Evolutionary conservation across 30 jellyfish, hydroid and myxozoan species (phyloP).

Genomic region (Aurelia sp.): DNA sequence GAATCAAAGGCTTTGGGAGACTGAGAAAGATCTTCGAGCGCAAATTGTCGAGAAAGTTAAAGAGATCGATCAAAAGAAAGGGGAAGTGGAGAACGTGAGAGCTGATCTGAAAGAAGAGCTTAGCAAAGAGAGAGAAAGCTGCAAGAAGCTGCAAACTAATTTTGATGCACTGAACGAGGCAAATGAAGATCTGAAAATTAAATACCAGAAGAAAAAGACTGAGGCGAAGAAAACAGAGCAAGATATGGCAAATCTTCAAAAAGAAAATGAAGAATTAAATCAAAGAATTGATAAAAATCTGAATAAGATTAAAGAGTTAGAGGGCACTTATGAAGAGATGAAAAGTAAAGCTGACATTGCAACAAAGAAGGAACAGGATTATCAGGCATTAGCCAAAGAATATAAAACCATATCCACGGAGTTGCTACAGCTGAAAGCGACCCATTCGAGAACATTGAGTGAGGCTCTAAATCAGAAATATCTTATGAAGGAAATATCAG

Average conservation of each 20-base stretch:
- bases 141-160: too few relatives aligned
- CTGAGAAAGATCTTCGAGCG: too few relatives aligned
- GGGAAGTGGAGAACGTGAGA: too few relatives aligned
- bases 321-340: background rate
- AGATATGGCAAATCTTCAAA: background rate
- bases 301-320: background rate
- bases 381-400: conserved; percentile 25
- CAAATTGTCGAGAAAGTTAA: too few relatives aligned
- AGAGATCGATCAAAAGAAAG: too few relatives aligned
- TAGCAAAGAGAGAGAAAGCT: background rate
- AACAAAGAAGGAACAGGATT: conserved; percentile 16
- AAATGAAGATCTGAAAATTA: conserved; percentile 2
- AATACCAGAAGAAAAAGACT: background rate
- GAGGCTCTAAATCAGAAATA: conserved; percentile 13
- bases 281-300: background rate
- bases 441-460: background rate
- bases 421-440: conserved; percentile 10
- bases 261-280: conserved; percentile 14
- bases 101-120: background rate
- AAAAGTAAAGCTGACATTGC: background rate
- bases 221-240: conserved; percentile 13
- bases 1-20: too few relatives aligned
- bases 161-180: too few relatives aligned
- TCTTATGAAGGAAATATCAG: conserved; percentile 21
- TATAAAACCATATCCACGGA: conserved; percentile 15